Base-by-base conservation (phyloP, 1,140 invertebrate species). In the Pseudachorutes palmiensis region DNA sequence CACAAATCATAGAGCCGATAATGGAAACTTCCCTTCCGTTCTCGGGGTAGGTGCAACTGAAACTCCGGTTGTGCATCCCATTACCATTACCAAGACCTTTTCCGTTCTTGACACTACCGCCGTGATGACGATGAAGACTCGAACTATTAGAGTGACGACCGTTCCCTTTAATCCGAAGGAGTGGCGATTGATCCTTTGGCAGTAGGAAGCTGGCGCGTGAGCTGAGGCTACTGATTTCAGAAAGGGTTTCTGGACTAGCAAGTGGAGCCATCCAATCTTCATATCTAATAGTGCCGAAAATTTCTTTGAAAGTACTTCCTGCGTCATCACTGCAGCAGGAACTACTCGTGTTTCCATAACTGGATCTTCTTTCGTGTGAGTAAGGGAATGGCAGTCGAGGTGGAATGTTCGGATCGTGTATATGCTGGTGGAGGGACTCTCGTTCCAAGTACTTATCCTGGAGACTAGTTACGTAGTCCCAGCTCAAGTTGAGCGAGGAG, bases 171-270 rank as follows among this genome's bases (percentile, higher is more conserved):
- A 68, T 65, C 33, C 65, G 24, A 32, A 71, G 48, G 12, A 74
- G 45, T 28, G 72, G 72, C 5, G 72, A 67, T 64, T 67, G 62
- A 61, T 71, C 62, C 62, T 67, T 61, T 45, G 69, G 62, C 49
- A 72, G 9, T 55, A 71, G 45, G 67, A 74, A 72, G 67, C 73
- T 72, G 61, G 72, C 74, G 32, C 76, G 67, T 12, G 80, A 79
- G 14, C 77, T 76, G 48, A 81, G 70, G 74, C 80, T 82, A 16
- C 88, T 91, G 2, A 88, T 83, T 76, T 92, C 89, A 0, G 89
- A 91, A 1, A 92, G 76, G 1, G 88, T 91, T 77, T 94, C 90
- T 1, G 91, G 90, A 30, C 89, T 90, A 1, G 91, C 91, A 26
- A 94, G 75, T 0, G 91, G 90, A 0, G 90, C 90, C 26, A 86